phyloP scores from a whole-genome alignment of 2,113 vertebrate species.

The Lophochroa leadbeateri region DNA sequence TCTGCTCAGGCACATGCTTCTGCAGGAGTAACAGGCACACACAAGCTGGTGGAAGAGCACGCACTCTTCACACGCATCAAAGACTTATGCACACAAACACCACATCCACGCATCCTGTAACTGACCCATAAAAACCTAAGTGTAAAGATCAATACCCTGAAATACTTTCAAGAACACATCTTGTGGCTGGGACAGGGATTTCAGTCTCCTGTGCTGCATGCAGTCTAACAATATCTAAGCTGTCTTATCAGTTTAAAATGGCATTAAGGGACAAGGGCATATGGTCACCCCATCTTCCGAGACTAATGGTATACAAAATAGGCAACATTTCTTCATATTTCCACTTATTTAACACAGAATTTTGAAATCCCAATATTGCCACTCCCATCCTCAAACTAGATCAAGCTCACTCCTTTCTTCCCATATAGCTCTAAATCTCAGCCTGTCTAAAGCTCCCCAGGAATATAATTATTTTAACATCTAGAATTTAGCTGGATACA shows the following conservation, averaged over 20 bases:
- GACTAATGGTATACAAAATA: background rate
- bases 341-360: background rate
- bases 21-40: background rate
- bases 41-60: background rate
- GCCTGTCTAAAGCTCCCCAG: background rate
- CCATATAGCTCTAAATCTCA: background rate
- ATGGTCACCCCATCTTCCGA: accelerated
- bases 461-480: background rate
- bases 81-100: background rate
- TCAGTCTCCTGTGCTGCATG: background rate
- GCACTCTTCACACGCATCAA: accelerated
- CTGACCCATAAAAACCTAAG: background rate
- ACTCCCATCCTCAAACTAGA: background rate
- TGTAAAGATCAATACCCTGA: background rate
- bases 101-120: background rate
- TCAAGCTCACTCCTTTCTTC: background rate
- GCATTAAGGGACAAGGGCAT: background rate
- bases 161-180: background rate
- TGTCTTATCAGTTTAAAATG: background rate
- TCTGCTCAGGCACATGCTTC: background rate
- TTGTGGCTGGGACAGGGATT: accelerated
- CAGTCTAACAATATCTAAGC: background rate
- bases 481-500: background rate
- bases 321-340: background rate
- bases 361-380: background rate